These are phyloP conservation scores for Hydrolagus affinis DNA, from an alignment of 2,113 vertebrate genomes.

Conservation along the genomic window DNA sequence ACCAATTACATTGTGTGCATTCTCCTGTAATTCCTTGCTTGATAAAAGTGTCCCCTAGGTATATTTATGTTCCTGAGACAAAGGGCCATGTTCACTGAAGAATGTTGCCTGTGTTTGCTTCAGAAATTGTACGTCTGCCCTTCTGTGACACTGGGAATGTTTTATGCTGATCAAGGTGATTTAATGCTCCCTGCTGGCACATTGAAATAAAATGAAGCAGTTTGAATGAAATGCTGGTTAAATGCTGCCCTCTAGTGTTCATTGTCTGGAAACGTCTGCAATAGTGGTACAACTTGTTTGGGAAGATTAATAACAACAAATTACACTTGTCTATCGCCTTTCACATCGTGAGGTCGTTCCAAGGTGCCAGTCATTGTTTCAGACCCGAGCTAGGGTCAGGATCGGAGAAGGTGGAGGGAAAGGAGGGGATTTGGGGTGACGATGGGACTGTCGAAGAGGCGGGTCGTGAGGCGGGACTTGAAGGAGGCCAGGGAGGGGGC, in stretches of 20 bases:
- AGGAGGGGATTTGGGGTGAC: no score
- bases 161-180: conserved; percentile 2
- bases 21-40: not conserved
- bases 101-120: not conserved
- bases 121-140: not conserved
- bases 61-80: not conserved
- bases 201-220: not conserved
- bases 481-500: no score
- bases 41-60: conserved; percentile 17
- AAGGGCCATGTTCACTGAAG: not conserved
- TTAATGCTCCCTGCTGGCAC: conserved; percentile 14
- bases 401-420: no score
- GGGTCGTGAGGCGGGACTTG: no score
- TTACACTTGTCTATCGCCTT: no score
- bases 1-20: not conserved
- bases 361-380: no score
- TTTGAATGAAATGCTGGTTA: not conserved
- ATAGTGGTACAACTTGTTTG: not conserved
- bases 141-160: not conserved
- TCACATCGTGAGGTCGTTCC: no score
- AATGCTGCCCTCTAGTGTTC: conserved; percentile 1
- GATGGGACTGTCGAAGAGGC: no score
- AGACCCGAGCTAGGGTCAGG: no score
- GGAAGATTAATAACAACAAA: no score
- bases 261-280: not conserved